Percentiles rank a stretch among this genome's conserved stretches.
These are phyloP conservation scores for Eupithecia exiguata DNA, from an alignment of 2,888 invertebrate species.

Conservation along the genomic window DNA sequence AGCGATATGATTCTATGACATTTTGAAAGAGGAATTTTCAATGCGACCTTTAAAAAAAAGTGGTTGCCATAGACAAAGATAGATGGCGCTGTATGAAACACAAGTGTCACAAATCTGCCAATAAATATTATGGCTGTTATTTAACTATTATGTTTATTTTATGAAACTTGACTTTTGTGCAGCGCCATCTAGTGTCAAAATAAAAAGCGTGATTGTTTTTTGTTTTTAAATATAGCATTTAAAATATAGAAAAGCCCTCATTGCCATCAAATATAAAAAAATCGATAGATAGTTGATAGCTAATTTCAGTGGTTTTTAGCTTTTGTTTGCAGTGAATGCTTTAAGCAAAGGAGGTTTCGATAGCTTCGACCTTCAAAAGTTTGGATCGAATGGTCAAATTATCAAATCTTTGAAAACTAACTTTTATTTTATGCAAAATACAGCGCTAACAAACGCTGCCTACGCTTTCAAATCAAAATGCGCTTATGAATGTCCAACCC, in stretches of 20 bases:
- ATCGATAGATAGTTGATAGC: not conserved
- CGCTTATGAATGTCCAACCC: conserved; percentile 53
- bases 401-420: not conserved
- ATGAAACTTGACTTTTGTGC: too few relatives aligned
- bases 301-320: not conserved
- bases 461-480: conserved; percentile 58
- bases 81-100: too few relatives aligned
- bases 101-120: too few relatives aligned
- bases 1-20: not conserved
- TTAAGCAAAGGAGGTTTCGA: not conserved
- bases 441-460: conserved; percentile 47
- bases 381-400: not conserved
- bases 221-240: too few relatives aligned
- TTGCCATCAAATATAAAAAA: not conserved
- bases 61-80: too few relatives aligned
- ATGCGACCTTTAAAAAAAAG: too few relatives aligned
- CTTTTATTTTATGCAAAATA: conserved; percentile 5
- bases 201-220: too few relatives aligned
- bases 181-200: too few relatives aligned
- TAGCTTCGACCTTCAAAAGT: not conserved
- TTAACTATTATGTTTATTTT: too few relatives aligned
- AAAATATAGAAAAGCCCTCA: too few relatives aligned
- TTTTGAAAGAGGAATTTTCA: too few relatives aligned
- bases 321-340: not conserved
- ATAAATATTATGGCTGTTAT: too few relatives aligned